Conservation (phyloP, 1,140 invertebrate species). For the Drosophila ercepeae region DNA sequence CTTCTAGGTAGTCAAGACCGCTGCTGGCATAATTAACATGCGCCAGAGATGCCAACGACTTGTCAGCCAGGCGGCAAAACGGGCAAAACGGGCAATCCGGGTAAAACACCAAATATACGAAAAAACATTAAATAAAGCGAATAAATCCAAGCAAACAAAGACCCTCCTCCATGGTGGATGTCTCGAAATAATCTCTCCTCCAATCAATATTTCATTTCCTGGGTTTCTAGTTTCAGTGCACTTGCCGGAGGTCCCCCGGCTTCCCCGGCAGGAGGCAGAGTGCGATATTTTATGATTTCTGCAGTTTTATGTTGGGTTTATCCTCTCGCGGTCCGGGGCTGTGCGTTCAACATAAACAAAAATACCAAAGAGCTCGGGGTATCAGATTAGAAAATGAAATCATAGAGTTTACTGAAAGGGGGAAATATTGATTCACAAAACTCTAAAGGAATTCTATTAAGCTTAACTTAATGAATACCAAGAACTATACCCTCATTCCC, state of each 20-base stretch:
- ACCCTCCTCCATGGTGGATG: slow-evolving; percentile 43
- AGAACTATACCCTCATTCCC: slow-evolving; percentile 11
- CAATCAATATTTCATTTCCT: slow-evolving; percentile 27
- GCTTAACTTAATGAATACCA: background rate
- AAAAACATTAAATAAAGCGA: slow-evolving; percentile 7
- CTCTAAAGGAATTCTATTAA: background rate
- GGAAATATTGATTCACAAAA: background rate
- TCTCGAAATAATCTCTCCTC: slow-evolving; percentile 13
- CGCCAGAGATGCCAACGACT: slow-evolving; percentile 70
- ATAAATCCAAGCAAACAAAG: slow-evolving; percentile 33
- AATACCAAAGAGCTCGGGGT: background rate
- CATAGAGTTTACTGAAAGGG: background rate
- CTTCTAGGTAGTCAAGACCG: slow-evolving; percentile 43
- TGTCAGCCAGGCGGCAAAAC: slow-evolving; percentile 37
- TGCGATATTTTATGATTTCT: slow-evolving; percentile 16
- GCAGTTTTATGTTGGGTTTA: slow-evolving; percentile 2
- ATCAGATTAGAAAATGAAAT: background rate
- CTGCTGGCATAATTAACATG: slow-evolving; percentile 73
- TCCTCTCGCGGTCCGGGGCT: background rate
- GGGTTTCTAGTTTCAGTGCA: slow-evolving; percentile 43
- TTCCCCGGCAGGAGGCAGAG: background rate
- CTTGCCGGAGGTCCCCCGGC: background rate
- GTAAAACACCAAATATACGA: slow-evolving; percentile 1
- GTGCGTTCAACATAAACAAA: slow-evolving; percentile 8
- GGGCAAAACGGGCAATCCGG: slow-evolving; percentile 32